These are phyloP conservation scores for Sinonovacula constricta DNA, from an alignment of 1,140 invertebrate genomes.

Conservation along the genomic window DNA sequence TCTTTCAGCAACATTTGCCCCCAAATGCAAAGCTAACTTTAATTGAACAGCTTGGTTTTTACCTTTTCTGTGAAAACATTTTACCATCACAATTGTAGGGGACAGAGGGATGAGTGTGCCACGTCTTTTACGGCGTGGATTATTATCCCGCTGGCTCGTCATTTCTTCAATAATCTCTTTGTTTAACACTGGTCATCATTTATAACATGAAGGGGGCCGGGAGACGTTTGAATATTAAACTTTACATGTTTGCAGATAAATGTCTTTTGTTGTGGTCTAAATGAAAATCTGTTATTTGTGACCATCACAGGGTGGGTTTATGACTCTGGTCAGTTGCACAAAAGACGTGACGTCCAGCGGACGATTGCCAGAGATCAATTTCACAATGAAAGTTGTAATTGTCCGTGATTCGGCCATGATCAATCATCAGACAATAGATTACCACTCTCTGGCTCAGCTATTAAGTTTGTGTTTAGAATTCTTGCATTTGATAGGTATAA, in stretches of 20 bases:
- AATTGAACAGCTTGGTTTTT: conserved; percentile 54
- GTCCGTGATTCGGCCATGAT: conserved; percentile 15
- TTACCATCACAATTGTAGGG: conserved; percentile 40
- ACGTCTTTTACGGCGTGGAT: conserved; percentile 39
- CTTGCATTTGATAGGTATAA: conserved; percentile 54
- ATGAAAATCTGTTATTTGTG: conserved; percentile 54
- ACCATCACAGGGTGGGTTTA: conserved; percentile 32
- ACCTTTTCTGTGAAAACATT: conserved; percentile 48
- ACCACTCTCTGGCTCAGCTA: conserved; percentile 24
- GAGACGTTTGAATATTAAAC: conserved; percentile 56
- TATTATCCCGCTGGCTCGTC: conserved; percentile 44
- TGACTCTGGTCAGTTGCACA: conserved; percentile 52
- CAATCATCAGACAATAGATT: conserved; percentile 41
- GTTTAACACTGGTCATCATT: conserved; percentile 55
- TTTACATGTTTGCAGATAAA: conserved; percentile 54
- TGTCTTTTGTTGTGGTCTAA: conserved; percentile 51
- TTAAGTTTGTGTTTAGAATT: conserved; percentile 42
- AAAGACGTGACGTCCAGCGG: conserved; percentile 50
- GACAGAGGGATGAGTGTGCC: conserved; percentile 48
- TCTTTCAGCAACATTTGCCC: conserved; percentile 19
- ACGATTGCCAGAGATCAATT: conserved; percentile 42
- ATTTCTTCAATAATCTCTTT: conserved; percentile 55
- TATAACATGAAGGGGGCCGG: conserved; percentile 38
- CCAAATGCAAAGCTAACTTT: conserved; percentile 50
- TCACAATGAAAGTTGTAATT: conserved; percentile 56